Evolutionary conservation across 2,113 vertebrate genomes (phyloP).

Genomic region (Amphilophus citrinellus): DNA sequence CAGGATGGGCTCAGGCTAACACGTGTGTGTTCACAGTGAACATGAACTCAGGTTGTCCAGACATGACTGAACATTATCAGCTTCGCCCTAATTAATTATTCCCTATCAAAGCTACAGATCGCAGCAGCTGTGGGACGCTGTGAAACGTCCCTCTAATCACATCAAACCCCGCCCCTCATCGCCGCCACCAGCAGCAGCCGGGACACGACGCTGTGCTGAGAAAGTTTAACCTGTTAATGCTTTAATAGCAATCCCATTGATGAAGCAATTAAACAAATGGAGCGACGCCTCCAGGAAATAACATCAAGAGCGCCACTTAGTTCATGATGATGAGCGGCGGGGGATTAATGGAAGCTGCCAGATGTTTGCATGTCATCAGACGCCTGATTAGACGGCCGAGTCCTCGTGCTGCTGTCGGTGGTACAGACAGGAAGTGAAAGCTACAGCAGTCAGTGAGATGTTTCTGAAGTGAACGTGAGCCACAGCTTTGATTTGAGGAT

Average conservation of each 20-base stretch:
- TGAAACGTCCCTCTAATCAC: conserved; percentile 63
- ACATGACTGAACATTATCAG: conserved; percentile 17
- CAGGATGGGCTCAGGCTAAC: neutral
- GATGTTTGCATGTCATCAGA: conserved; percentile 63
- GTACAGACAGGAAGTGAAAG: neutral
- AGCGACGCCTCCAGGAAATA: conserved; percentile 35
- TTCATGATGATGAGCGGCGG: conserved; percentile 42
- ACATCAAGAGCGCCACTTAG: conserved; percentile 69
- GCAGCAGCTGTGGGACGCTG: conserved; percentile 51
- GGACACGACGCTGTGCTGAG: neutral
- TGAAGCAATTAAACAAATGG: conserved; percentile 79
- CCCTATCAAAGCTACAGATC: conserved; percentile 16
- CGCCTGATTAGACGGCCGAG: conserved; percentile 32
- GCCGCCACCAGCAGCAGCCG: neutral
- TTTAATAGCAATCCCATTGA: conserved; percentile 61
- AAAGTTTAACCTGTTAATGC: conserved; percentile 46
- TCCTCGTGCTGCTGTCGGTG: neutral
- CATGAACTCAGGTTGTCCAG: neutral
- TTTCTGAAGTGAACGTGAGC: neutral
- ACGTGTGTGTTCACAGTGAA: conserved; percentile 11
- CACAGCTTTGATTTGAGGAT: neutral
- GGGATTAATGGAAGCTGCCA: conserved; percentile 65
- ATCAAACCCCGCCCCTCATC: neutral
- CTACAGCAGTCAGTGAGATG: neutral
- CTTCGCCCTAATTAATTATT: conserved; percentile 46